Conservation (phyloP, 1,140 invertebrate genomes). For the Dendrolimus kikuchii region DNA sequence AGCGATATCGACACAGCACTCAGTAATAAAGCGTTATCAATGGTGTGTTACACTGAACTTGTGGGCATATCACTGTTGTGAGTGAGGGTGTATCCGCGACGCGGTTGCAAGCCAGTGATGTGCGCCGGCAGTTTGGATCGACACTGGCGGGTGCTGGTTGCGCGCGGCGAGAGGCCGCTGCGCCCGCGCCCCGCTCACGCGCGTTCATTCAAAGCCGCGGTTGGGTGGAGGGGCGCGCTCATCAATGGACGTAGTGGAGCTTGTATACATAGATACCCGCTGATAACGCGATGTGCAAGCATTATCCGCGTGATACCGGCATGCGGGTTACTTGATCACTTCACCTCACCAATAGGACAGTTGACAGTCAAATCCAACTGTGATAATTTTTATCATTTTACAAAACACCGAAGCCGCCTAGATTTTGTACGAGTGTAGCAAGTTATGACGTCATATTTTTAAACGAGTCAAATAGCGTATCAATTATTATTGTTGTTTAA, state of each 20-base stretch:
- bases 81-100: constrained; percentile 17
- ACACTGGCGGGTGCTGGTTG: constrained; percentile 28
- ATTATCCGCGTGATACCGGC: constrained; percentile 18
- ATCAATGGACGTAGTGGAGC: constrained; percentile 68
- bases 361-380: too few relatives aligned
- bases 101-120: constrained; percentile 22
- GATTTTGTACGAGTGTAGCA: too few relatives aligned
- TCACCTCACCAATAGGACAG: constrained; percentile 4
- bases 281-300: constrained; percentile 50
- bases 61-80: constrained; percentile 47
- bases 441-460: too few relatives aligned
- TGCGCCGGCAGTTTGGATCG: constrained; percentile 36
- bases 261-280: constrained; percentile 48
- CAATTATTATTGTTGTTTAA: too few relatives aligned
- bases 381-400: too few relatives aligned
- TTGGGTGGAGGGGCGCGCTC: constrained; percentile 43
- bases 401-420: too few relatives aligned
- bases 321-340: constrained; percentile 13
- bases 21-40: constrained; percentile 26
- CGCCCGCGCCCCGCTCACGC: constrained; percentile 21
- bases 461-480: too few relatives aligned
- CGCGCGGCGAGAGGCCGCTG: constrained; percentile 29
- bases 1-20: constrained; percentile 53
- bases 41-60: constrained; percentile 42
- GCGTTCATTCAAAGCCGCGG: constrained; percentile 41